These are phyloP conservation scores for Colostygia pectinataria DNA, from an alignment of 2,888 invertebrate genomes.

Conservation along the genomic window DNA sequence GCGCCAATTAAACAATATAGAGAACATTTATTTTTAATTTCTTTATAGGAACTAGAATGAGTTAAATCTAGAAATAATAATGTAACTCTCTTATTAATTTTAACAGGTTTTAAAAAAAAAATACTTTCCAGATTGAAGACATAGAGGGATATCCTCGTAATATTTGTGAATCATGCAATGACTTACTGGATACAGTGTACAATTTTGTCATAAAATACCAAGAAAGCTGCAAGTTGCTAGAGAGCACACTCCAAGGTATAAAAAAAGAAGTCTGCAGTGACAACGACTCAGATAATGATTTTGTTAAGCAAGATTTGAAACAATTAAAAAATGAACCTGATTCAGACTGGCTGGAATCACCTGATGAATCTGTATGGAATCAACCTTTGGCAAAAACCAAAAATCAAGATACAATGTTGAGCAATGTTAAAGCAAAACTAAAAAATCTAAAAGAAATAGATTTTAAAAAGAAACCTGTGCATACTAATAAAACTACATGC, in stretches of 20 bases:
- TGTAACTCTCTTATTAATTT: no score
- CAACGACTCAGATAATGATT: slow-evolving; percentile 28
- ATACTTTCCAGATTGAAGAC: slow-evolving; percentile 65
- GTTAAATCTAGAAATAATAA: no score
- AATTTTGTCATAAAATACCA: slow-evolving; percentile 63
- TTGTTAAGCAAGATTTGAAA: slow-evolving; percentile 30
- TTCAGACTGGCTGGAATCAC: slow-evolving; percentile 29
- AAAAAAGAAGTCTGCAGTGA: slow-evolving; percentile 50
- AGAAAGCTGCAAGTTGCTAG: slow-evolving; percentile 53
- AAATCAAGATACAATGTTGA: slow-evolving; percentile 29
- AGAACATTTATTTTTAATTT: no score
- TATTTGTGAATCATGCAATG: slow-evolving; percentile 61
- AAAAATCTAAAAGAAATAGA: slow-evolving; percentile 30
- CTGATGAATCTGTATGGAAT: slow-evolving; percentile 34
- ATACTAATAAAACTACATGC: slow-evolving; percentile 17
- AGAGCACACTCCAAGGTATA: slow-evolving; percentile 48
- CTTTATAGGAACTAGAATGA: no score
- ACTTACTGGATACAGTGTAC: slow-evolving; percentile 50
- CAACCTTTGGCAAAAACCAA: slow-evolving; percentile 35
- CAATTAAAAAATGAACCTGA: slow-evolving; percentile 51
- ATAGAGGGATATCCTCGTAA: slow-evolving; percentile 62
- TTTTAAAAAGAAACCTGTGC: slow-evolving; percentile 29
- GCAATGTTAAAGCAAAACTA: slow-evolving; percentile 30
- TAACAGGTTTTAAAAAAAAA: no score
- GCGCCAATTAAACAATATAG: no score